Evolutionary conservation across 2,797 vertebrate species (phyloP), one percentile per base, ranked within the genome.

Genomic region (Pterois miles): DNA sequence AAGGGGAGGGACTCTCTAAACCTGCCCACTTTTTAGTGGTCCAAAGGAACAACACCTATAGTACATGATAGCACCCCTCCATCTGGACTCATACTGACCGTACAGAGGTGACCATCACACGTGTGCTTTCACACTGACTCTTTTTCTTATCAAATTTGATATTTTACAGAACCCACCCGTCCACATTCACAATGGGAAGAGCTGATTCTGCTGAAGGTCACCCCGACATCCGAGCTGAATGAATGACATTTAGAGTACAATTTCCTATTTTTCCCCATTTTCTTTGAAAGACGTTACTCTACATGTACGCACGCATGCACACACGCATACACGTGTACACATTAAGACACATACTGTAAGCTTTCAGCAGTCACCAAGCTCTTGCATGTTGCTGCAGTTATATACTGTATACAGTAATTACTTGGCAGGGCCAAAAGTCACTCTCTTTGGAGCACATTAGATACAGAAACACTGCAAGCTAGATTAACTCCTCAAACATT

Each of bases 181-280:
- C 94, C 95, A 91, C 91, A 82, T 94, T 93, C 95, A 93, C 96
- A 96, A 95, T 92, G 84, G 94, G 87, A 95, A 58, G 92, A 95
- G 92, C 91, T 93, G 94, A 95, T 93, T 95, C 95, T 95, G 94
- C 95, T 96, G 96, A 97, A 97, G 96, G 96, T 97, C 96, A 96
- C 81, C 65, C 78, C 84, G 93, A 92, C 91, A 93, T 89, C 91
- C 91, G 90, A 88, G 94, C 94, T 94, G 94, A 95, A 95, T 95
- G 94, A 95, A 95, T 97, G 95, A 96, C 96, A 96, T 96, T 97
- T 97, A 95, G 90, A 95, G 92, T 95, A 90, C 79, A 89, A 93
- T 96, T 96, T 93, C 88, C 90, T 91, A 91, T 94, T 95, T 95
- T 92, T 94, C 83, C 89, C 87, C 75, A 83, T 93, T 94, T 91